A percentile compares a stretch with the other conserved stretches of the same genome.
Conservation (phyloP, 92 coral and sea anemone species). For the Parazoanthus swiftii region DNA sequence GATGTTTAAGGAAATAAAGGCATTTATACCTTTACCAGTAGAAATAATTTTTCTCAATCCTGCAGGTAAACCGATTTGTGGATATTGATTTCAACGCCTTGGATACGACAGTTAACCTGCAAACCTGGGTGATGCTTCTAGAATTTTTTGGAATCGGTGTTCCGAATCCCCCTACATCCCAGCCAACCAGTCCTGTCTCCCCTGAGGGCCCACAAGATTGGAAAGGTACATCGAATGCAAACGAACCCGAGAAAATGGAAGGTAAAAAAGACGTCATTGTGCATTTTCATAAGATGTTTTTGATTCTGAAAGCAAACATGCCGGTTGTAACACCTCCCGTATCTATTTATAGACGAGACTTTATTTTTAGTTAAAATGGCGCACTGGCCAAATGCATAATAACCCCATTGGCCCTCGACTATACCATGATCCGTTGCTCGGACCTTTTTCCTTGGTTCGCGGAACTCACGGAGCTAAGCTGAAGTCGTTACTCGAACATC, state of each 20-base stretch:
- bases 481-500: no score
- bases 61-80: conserved; percentile 74
- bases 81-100: conserved; percentile 92
- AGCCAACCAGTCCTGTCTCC: conserved; percentile 54
- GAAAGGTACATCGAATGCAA: background rate
- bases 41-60: background rate
- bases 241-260: background rate
- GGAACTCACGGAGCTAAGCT: no score
- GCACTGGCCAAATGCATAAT: no score
- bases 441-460: no score
- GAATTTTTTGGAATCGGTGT: conserved; percentile 99
- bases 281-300: background rate
- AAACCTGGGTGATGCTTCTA: conserved; percentile 96
- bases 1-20: background rate
- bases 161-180: conserved; percentile 64
- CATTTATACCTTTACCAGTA: background rate
- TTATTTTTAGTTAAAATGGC: no score
- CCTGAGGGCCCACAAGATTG: conserved; percentile 46
- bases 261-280: background rate
- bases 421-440: no score
- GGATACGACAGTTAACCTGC: conserved; percentile 89
- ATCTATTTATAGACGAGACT: no score
- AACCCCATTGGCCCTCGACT: no score
- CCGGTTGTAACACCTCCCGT: background rate
- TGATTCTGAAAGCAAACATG: no score